phyloP scores from a whole-genome alignment of 2,888 invertebrate species.

The Callyntrura guangdongensis region DNA sequence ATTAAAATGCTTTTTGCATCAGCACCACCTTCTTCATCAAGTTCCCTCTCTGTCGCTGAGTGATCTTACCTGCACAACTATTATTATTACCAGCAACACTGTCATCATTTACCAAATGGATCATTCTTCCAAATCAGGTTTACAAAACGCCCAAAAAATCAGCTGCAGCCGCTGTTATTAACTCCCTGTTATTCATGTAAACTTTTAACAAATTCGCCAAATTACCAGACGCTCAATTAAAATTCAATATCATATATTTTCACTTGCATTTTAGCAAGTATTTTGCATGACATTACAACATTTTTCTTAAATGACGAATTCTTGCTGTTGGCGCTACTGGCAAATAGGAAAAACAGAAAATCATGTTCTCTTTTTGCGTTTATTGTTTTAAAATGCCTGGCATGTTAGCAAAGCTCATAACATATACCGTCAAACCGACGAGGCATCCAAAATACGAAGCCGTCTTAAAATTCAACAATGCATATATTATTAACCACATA shows the following conservation, averaged over 20 bases:
- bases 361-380: background rate
- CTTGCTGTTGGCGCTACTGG: constrained; percentile 33
- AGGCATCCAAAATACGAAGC: background rate
- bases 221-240: constrained; percentile 69
- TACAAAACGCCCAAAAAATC: background rate
- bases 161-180: background rate
- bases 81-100: constrained; percentile 56
- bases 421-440: background rate
- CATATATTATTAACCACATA: constrained; percentile 17
- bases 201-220: constrained; percentile 47
- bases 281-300: background rate
- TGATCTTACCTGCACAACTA: constrained; percentile 5
- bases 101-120: constrained; percentile 52
- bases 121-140: constrained; percentile 44
- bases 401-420: constrained; percentile 18
- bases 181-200: constrained; percentile 24
- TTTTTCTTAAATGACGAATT: background rate
- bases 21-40: background rate
- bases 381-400: constrained; percentile 22
- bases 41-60: background rate
- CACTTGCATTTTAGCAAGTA: background rate
- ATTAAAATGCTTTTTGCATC: background rate
- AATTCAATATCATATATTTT: constrained; percentile 72
- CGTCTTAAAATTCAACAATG: too few relatives aligned
- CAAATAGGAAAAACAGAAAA: background rate